Base-by-base conservation (phyloP, 1,140 invertebrate species). In the Lepidotrigona ventralis region DNA sequence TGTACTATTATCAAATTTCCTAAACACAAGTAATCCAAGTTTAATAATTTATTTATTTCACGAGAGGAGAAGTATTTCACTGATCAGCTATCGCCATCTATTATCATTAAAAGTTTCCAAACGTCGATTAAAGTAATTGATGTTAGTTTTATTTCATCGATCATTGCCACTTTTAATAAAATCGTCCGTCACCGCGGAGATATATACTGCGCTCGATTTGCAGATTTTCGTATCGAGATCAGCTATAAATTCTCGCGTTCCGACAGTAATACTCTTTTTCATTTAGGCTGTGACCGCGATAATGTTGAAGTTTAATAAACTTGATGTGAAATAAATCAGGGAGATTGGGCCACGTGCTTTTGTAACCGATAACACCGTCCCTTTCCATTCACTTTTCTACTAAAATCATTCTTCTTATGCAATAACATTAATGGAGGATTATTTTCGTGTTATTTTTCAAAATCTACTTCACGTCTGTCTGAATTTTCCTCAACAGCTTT, bases 351-450 rank as follows among this genome's bases (percentile, higher is more conserved):
- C 3, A 3, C 21, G 23, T 23, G 23, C 11, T 11, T 60, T 60
- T n/a, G n/a, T 4, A 60, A 60, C 12, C 58, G 0, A n/a, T 60
- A 60, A 46, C 9, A 4, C 23, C 58, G 0, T 12, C 12, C 23
- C 0, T 26, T 8, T 0, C 5, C 23, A 8, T 63, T 5, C 60
- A 0, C 1, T 26, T 4, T 6, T 1, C 1, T n/a, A 15, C 1
- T 33, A 33, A 0, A 63, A 26, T n/a, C n/a, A 4, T 63, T 64
- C 0, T 21, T 14, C 23, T 3, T 60, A 11, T 8, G 5, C 14
- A 1, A 8, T 15, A 1, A 26, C 6, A 2, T 26, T 1, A 15
- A 64, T 26, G 0, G 15, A n/a, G n/a, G 6, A 14, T 4, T 1
- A 8, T 26, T 6, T 64, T 11, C 1, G 1, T 17, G 60, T 4